Base-by-base conservation (phyloP, 2,888 invertebrate species). In the Rutpela maculata region DNA sequence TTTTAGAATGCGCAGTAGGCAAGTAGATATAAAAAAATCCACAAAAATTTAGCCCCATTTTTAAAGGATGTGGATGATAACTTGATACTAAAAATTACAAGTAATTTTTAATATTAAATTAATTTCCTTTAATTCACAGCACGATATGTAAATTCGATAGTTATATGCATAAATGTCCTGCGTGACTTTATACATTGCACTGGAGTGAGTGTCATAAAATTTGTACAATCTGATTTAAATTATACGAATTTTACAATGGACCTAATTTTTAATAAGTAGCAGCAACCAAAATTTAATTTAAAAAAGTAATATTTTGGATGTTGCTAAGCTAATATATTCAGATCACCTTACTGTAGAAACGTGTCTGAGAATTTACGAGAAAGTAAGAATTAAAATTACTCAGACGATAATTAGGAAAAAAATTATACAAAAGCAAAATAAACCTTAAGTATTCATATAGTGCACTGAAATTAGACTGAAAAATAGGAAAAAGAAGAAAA, bases 91-190 rank as follows among this genome's bases (percentile, higher is more conserved):
- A 55, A 10, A 74, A 68, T 63, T 5, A 69, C 35, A 69, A 74
- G 17, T 19, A 55, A 43, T 70, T 62, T 12, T 55, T 22, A 73
- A 31, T 72, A 62, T 26, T 17, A 76, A 63, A 69, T 81, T 81
- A 80, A 81, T 86, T 55, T 55, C 63, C 50, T 67, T 59, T 55
- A 65, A 65, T 22, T 88, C 88, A 89, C 88, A 88, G 89, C 88
- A 85, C 88, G 88, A 88, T 89, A 89, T 89, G 88, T 88, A 88
- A 88, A 88, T 88, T 88, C 88, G 88, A 85, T 88, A 84, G 83
- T 84, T 85, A 84, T 81, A 62, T 77, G 72, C 75, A 76, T 65
- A 80, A 79, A 76, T 60, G 57, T 26, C 19, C 19, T 17, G 19
- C 15, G 17, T 50, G 19, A 38, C 57, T 60, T 57, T 83, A 83